Conservation (phyloP, 2,888 invertebrate species). For the Crocallis elinguaria region DNA sequence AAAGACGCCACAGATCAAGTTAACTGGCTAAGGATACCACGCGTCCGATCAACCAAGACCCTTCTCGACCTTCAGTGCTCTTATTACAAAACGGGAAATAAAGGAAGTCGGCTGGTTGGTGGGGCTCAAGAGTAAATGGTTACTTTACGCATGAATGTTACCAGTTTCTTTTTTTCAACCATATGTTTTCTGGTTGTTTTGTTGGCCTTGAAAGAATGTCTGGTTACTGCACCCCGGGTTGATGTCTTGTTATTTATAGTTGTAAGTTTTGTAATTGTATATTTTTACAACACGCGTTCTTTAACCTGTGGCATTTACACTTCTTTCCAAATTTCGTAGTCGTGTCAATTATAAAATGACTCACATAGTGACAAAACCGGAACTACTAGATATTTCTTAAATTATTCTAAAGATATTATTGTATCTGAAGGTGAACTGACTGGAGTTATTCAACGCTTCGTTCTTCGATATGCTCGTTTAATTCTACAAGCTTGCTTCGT, state of each 20-base stretch:
- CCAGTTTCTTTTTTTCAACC: slow-evolving; percentile 74
- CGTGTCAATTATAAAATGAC: slow-evolving; percentile 14
- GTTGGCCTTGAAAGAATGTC: slow-evolving; percentile 79
- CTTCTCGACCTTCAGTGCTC: slow-evolving; percentile 46
- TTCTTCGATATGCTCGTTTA: not conserved
- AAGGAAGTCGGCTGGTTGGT: slow-evolving; percentile 58
- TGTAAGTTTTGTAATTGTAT: slow-evolving; percentile 44
- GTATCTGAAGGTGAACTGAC: not conserved
- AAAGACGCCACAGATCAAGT: slow-evolving; percentile 32
- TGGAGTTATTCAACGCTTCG: not conserved
- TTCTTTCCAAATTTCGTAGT: slow-evolving; percentile 1
- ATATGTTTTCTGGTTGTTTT: slow-evolving; percentile 80
- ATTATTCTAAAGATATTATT: no score
- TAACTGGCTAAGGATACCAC: slow-evolving; percentile 35
- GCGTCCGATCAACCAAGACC: slow-evolving; percentile 56
- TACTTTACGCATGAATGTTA: slow-evolving; percentile 49
- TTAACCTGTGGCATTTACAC: slow-evolving; percentile 31
- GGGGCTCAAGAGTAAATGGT: slow-evolving; percentile 58
- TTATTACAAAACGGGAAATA: slow-evolving; percentile 59
- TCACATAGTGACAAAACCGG: slow-evolving; percentile 20
- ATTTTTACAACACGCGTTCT: slow-evolving; percentile 27
- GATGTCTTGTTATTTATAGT: slow-evolving; percentile 69
- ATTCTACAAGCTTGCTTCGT: not conserved
- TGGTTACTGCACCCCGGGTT: slow-evolving; percentile 69
- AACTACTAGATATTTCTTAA: slow-evolving; percentile 8